Evolutionary conservation across 2,797 vertebrate genomes (phyloP), one percentile per base, ranked within the genome.

Genomic region (Mallotus villosus): DNA sequence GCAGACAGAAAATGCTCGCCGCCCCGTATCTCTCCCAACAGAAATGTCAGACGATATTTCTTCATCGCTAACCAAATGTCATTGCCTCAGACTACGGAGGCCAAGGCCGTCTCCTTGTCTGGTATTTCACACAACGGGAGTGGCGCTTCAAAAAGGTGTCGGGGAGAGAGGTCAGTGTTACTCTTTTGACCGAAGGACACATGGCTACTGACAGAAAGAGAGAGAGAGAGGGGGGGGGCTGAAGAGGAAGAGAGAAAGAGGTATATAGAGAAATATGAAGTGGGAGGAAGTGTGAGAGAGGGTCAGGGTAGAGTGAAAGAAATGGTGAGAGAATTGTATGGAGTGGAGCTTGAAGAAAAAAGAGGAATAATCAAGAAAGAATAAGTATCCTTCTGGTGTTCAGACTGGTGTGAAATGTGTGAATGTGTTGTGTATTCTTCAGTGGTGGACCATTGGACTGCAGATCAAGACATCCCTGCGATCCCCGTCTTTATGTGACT

Each of bases 11-110:
- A 21, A 46, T 14, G 63, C 11, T 32, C 46, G 64, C 22, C 7
- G 41, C 9, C 11, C 64, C 8, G n/a, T n/a, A 22, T 51, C 41
- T 14, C 61, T 29, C 60, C 51, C 1, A 16, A 37, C 78, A 84
- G 74, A 88, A 91, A 91, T 88, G 89, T 87, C 90, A 89, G 82
- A 76, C 71, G 80, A 76, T 85, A 82, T 85, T 87, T 90, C 85
- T 8, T 78, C 78, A 84, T 87, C 79, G 32, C 77, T 82, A 78
- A 77, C 63, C 84, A 88, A 90, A 91, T 91, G 88, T 85, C 90
- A 91, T 71, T 68, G 72, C 68, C 63, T 79, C 70, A 79, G 79
- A 86, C 76, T 76, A 76, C 81, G 37, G 5, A 25, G 19, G 14
- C 64, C 29, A 37, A 4, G 5, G 6, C 29, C n/a, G 12, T 34